Evolutionary conservation across 2,797 vertebrate species (phyloP), one percentile per base, ranked within the genome.

Genomic region (Tadarida brasiliensis): DNA sequence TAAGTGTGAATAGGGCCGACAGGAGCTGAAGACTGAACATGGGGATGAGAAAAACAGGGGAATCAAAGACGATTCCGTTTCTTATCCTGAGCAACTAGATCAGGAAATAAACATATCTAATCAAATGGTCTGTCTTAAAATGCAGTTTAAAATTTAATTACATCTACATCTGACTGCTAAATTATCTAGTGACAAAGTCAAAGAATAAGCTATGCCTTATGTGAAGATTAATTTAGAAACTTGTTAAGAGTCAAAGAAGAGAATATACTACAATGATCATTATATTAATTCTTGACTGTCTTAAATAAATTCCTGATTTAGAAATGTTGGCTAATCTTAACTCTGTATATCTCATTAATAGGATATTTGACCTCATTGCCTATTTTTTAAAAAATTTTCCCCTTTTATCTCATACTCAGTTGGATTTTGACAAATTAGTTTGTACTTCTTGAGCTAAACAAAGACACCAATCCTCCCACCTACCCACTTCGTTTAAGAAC

Each of bases 271-370:
- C 20, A 83, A 30, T 94, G 26, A 44, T 51, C 17, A n/a, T 30
- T 26, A 59, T 63, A 68, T 95, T 82, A 57, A 82, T 61, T 96
- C 70, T 22, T 39, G 56, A 65, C 11, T 85, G 1, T 78, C 59
- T 96, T 56, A 96, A 97, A 77, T 93, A 92, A 70, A 33, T 77
- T 71, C 16, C 30, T 78, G 11, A 20, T 14, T 93, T 30, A n/a
- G 9, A 85, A 63, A 6, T 76, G 85, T 85, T 91, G 12, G 10
- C 9, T 93, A 56, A 54, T 80, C 2, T 93, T 96, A 94, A 44
- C 17, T 95, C 4, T 91, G 35, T 51, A 0, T 5, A 28, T 91
- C 26, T 57, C 26, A 73, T 39, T 91, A 81, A 87, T 6, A 77
- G 6, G 47, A 87, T 90, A 68, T 26, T 51, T 35, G 20, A 5